Base-by-base conservation (phyloP, 1,140 invertebrate genomes). In the Cydia pomonella region DNA sequence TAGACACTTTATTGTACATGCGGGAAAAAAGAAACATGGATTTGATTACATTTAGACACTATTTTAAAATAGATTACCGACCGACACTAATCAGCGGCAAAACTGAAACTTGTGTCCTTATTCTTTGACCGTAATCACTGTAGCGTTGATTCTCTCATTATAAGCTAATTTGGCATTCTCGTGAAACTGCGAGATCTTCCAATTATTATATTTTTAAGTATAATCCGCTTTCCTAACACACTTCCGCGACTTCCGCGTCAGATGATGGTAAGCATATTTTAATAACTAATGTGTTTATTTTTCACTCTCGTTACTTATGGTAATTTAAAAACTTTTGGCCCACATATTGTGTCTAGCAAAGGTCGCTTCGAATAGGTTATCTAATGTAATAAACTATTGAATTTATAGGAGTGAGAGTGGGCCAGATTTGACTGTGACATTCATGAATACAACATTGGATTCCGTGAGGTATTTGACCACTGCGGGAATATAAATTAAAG, bases 201-300 rank as follows among this genome's bases (percentile, higher is more conserved):
- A 59, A 59, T 59, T 59, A 59, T 59, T 59, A 59, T 59, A 59
- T 3, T 59, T 23, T 59, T n/a, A 50, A 59, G 18, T 10, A 59
- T 59, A 59, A 59, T 59, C 3, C 53, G 9, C 53, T 59, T 59
- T 59, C 53, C 53, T 59, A 59, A 23, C 53, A 53, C 50, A 59
- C 53, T 59, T 59, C 21, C 53, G 18, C n/a, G 53, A 53, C 50
- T 23, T 59, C 53, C 53, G 21, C 53, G n/a, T 53, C 53, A 23
- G 53, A 12, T 59, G 21, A 23, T 59, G 21, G 6, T 59, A 59
- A 59, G 21, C 18, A 59, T 59, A 59, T 59, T 23, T 59, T 59
- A 23, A 59, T 21, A 59, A 59, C 53, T 50, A 21, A 59, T 59
- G 47, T 16, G 1, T 47, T 41, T 2, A 6, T 3, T 59, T 59